Evolutionary conservation across 2,888 invertebrate genomes (phyloP).

Genomic region (Zygaena filipendulae): DNA sequence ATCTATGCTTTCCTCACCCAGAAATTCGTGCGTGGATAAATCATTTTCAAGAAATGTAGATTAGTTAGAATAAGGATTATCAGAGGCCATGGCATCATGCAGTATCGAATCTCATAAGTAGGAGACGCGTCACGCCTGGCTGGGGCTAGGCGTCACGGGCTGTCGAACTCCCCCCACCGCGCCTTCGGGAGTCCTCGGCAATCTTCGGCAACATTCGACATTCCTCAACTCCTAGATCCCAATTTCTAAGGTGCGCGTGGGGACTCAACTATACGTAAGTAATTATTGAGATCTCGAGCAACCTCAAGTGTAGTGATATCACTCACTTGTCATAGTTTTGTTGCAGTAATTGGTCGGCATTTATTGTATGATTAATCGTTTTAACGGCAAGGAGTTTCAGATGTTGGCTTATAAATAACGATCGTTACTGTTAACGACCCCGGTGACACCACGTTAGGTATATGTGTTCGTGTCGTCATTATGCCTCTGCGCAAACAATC

Average conservation of each 20-base stretch:
- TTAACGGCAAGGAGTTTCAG: too few relatives aligned
- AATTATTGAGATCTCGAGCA: constrained; percentile 36
- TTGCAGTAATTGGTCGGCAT: constrained; percentile 26
- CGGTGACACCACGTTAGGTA: constrained; percentile 7
- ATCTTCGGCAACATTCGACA: constrained; percentile 28
- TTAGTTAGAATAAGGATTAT: too few relatives aligned
- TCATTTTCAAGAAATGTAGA: too few relatives aligned
- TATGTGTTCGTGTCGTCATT: constrained; percentile 7
- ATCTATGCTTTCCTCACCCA: too few relatives aligned
- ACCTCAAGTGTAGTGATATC: constrained; percentile 29
- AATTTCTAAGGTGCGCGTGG: constrained; percentile 34
- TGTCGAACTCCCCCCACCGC: constrained; percentile 33
- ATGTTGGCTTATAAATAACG: constrained; percentile 3
- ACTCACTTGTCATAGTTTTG: constrained; percentile 26
- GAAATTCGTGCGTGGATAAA: too few relatives aligned
- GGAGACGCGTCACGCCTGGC: constrained; percentile 40
- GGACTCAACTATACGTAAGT: constrained; percentile 27
- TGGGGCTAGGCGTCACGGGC: constrained; percentile 40
- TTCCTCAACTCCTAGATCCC: constrained; percentile 24
- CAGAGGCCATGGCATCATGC: constrained; percentile 27
- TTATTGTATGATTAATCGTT: constrained; percentile 12
- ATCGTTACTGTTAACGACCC: too few relatives aligned
- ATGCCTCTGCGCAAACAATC: constrained; percentile 11
- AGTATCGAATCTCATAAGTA: constrained; percentile 31
- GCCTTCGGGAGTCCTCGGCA: constrained; percentile 38